phyloP scores from a whole-genome alignment of 2,888 invertebrate species.

The Smittia aterrima region DNA sequence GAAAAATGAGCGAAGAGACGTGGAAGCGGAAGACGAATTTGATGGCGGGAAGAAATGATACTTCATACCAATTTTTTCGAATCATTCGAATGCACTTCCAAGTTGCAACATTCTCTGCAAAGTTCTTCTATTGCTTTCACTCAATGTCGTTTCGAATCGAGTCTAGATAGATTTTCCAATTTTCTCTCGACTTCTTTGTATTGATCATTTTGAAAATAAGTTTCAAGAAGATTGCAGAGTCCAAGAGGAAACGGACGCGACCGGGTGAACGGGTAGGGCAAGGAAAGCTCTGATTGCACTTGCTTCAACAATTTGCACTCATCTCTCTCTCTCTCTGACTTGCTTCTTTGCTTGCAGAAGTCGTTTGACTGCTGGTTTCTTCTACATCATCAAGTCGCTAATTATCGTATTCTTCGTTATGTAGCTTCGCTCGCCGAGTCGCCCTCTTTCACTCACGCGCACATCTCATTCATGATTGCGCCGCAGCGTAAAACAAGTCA shows the following conservation, averaged over 20 bases:
- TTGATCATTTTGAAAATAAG: background rate
- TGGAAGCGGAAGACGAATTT: background rate
- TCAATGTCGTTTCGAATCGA: conserved; percentile 12
- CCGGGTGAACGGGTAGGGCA: background rate
- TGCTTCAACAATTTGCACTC: background rate
- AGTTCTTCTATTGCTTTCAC: background rate
- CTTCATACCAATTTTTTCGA: conserved; percentile 3
- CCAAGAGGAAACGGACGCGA: conserved; percentile 7
- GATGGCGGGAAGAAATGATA: background rate
- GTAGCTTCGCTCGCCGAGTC: background rate
- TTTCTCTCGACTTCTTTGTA: background rate
- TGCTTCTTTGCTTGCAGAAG: conserved; percentile 13
- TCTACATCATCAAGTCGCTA: conserved; percentile 36
- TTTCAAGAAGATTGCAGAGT: background rate
- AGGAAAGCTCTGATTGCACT: background rate
- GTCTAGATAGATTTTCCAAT: conserved; percentile 19
- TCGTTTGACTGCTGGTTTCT: conserved; percentile 28
- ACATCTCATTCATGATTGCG: background rate
- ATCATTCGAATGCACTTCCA: background rate
- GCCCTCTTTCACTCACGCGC: conserved; percentile 4
- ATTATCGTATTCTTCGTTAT: conserved; percentile 33
- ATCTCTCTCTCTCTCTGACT: too few relatives aligned
- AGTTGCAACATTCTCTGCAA: background rate
- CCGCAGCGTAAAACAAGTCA: background rate
- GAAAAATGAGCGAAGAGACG: conserved; percentile 7